Conservation (phyloP, 2,113 vertebrate genomes). For the Probosciger aterrimus region DNA sequence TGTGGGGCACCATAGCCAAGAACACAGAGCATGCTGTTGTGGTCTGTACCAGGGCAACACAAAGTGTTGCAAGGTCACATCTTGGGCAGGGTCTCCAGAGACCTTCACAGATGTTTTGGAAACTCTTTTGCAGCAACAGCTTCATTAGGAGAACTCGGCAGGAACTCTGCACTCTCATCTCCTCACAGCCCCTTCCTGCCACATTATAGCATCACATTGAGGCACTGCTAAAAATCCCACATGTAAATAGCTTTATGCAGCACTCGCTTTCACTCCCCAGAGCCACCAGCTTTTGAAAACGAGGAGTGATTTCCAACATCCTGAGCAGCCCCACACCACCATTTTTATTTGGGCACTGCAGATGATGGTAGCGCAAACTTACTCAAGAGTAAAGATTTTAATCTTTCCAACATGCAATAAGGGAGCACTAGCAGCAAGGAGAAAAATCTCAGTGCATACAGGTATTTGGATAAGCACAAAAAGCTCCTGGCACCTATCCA, state of each 20-base stretch:
- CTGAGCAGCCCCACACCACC: background rate
- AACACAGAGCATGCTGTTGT: background rate
- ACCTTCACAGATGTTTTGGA: background rate
- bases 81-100: background rate
- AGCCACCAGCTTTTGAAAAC: background rate
- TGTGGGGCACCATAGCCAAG: background rate
- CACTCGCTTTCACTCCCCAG: background rate
- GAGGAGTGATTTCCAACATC: background rate
- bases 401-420: background rate
- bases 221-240: background rate
- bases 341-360: background rate
- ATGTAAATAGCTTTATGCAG: background rate
- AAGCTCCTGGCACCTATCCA: slow-evolving; percentile 45
- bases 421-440: background rate
- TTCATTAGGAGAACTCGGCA: background rate
- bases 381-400: background rate
- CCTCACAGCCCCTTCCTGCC: background rate
- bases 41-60: background rate
- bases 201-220: background rate
- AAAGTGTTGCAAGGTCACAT: background rate
- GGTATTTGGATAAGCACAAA: slow-evolving; percentile 44
- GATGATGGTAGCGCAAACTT: background rate
- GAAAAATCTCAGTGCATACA: background rate
- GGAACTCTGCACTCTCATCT: background rate
- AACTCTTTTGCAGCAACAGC: background rate